These are phyloP conservation scores for Genyomyrus donnyi DNA, from an alignment of 2,113 vertebrate species.

Conservation along the genomic window DNA sequence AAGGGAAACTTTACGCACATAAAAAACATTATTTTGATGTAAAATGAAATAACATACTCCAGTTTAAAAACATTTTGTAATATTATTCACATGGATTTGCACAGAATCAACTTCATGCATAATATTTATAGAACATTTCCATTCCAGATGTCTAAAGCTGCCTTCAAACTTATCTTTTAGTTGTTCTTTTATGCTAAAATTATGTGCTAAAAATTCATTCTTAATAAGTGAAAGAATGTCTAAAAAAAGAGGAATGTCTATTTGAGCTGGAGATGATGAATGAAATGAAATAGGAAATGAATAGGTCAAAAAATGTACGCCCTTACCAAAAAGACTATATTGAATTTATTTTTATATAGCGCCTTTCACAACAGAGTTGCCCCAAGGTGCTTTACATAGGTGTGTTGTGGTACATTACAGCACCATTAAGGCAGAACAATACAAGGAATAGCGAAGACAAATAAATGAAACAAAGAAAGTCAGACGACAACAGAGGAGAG, in stretches of 20 bases:
- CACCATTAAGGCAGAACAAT: no score
- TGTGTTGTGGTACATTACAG: no score
- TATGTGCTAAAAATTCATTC: background rate
- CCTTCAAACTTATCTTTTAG: background rate
- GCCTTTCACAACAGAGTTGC: no score
- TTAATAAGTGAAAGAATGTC: background rate
- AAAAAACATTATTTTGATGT: background rate
- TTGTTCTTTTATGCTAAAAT: background rate
- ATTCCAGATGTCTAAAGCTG: background rate
- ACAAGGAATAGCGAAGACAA: no score
- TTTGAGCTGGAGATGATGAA: background rate
- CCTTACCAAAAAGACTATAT: background rate
- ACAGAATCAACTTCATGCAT: background rate
- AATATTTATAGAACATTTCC: background rate
- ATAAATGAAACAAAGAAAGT: no score
- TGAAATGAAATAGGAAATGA: background rate
- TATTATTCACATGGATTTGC: background rate
- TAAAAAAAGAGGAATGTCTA: background rate
- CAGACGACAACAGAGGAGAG: no score
- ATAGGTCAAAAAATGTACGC: background rate
- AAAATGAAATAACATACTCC: background rate
- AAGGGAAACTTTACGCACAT: background rate
- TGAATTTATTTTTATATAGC: no score
- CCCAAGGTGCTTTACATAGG: no score
- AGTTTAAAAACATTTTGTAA: background rate